These are phyloP conservation scores for Stichodactyla mertensii DNA, from an alignment of 64 coral and sea anemone genomes.

Conservation along the genomic window DNA sequence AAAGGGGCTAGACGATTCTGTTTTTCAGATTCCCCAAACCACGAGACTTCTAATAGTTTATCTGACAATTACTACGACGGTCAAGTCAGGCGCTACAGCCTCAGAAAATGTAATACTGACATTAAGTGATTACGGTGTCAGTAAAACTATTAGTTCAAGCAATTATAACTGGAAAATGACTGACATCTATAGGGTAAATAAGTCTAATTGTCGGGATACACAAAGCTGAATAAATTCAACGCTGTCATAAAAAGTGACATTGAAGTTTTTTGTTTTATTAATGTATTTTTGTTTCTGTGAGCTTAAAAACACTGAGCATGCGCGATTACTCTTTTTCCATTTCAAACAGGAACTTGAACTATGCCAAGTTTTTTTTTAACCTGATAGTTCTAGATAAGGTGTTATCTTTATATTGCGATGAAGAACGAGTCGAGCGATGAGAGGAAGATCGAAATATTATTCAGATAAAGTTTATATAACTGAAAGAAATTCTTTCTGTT, in stretches of 20 bases:
- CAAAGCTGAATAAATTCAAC: not conserved
- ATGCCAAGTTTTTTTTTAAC: no score
- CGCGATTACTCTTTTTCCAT: no score
- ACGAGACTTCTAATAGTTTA: not conserved
- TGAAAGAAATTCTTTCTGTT: no score
- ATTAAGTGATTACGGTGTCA: not conserved
- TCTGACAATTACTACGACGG: not conserved
- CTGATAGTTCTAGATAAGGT: no score
- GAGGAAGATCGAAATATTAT: no score
- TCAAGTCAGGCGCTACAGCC: not conserved
- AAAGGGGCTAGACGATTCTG: not conserved
- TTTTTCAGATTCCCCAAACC: not conserved
- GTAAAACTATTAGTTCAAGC: not conserved
- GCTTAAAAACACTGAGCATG: no score
- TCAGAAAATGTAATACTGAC: not conserved
- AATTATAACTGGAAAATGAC: not conserved
- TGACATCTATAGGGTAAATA: not conserved
- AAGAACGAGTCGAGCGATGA: no score
- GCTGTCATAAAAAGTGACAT: not conserved
- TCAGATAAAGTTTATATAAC: no score
- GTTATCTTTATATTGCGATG: no score
- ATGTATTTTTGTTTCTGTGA: no score
- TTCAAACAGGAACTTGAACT: no score
- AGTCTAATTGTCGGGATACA: not conserved
- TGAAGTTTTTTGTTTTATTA: not conserved